phyloP scores from a whole-genome alignment of 1,140 invertebrate species.

The Trachymyrmex cornetzi region DNA sequence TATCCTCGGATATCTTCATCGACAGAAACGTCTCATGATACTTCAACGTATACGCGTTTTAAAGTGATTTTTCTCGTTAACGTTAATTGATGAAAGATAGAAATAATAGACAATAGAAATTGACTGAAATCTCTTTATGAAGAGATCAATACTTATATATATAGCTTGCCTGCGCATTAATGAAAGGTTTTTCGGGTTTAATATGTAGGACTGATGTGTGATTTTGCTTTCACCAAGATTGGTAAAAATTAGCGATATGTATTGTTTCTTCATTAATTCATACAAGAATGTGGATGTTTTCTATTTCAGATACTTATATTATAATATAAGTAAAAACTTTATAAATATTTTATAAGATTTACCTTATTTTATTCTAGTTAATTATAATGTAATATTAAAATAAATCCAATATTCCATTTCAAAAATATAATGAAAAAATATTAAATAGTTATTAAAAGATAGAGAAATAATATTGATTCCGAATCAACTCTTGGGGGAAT shows the following conservation, averaged over 20 bases:
- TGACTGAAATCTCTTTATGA: conserved; percentile 8
- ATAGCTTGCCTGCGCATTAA: neutral
- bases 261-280: neutral
- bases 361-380: neutral
- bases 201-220: neutral
- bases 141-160: neutral
- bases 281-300: neutral
- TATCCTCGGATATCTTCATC: conserved; percentile 28
- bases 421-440: neutral
- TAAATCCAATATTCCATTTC: neutral
- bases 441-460: neutral
- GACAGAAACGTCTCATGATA: neutral
- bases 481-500: neutral
- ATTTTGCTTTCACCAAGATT: too few species aligned
- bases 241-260: neutral
- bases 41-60: neutral
- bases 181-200: neutral
- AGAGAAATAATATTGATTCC: neutral
- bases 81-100: conserved; percentile 29
- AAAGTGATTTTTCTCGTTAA: conserved; percentile 1
- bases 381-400: neutral
- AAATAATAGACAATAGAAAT: neutral
- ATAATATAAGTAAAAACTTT: neutral
- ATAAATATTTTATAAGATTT: conserved; percentile 16
- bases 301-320: neutral